Conservation (phyloP, 2,797 vertebrate genomes). For the Melanotaenia maccullochi region DNA sequence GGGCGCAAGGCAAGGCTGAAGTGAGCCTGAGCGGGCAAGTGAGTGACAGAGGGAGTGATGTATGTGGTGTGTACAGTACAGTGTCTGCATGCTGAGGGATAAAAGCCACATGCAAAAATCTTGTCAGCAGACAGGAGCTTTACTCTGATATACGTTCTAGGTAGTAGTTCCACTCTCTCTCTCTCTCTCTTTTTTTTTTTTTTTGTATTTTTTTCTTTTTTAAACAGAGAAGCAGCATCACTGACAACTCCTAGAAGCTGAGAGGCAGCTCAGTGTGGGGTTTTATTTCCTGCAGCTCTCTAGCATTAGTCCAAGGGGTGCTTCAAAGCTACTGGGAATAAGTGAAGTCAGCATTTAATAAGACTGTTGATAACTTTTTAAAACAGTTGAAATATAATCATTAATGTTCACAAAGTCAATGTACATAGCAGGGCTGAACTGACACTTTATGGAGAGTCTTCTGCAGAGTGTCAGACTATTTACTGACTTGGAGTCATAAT, state of each 20-base stretch:
- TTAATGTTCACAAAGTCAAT: slow-evolving; percentile 43
- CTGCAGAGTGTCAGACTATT: slow-evolving; percentile 21
- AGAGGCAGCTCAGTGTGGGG: slow-evolving; percentile 61
- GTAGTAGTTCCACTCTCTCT: slow-evolving; percentile 11
- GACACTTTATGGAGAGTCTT: slow-evolving; percentile 19
- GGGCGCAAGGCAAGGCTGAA: slow-evolving; percentile 26
- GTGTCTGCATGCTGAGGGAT: slow-evolving; percentile 51
- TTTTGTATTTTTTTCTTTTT: not conserved
- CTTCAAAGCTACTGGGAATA: slow-evolving; percentile 53
- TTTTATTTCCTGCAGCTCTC: slow-evolving; percentile 62
- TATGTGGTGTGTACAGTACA: slow-evolving; percentile 6
- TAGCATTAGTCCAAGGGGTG: slow-evolving; percentile 58
- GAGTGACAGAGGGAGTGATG: slow-evolving; percentile 56
- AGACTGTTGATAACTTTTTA: slow-evolving; percentile 45
- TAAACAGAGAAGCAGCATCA: slow-evolving; percentile 41
- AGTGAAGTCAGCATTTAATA: slow-evolving; percentile 59
- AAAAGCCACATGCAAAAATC: slow-evolving; percentile 53
- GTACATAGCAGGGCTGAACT: slow-evolving; percentile 33
- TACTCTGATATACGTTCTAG: slow-evolving; percentile 38
- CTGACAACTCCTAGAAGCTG: slow-evolving; percentile 54
- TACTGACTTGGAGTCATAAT: slow-evolving; percentile 24
- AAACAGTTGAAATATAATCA: slow-evolving; percentile 56
- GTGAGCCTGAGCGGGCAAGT: slow-evolving; percentile 46
- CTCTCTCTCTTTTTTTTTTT: not conserved
- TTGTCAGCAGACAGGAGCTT: slow-evolving; percentile 60